A percentile compares a stretch with the other conserved stretches of the same genome.
Conservation (phyloP, 2,113 vertebrate genomes). For the Bubo blakistoni region DNA sequence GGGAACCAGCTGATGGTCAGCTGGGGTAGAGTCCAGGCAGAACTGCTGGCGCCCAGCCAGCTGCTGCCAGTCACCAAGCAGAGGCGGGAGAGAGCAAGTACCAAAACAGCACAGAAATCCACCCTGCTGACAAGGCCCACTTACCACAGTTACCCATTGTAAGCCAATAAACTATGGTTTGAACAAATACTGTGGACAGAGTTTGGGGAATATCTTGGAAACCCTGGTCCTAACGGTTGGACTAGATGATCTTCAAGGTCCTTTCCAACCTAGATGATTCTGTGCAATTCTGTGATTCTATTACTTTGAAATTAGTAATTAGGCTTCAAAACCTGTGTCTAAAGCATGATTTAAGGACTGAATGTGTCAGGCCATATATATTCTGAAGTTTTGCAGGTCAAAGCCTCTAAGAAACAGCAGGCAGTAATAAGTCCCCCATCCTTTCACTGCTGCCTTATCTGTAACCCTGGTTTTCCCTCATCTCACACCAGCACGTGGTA, state of each 20-base stretch:
- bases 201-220: neutral
- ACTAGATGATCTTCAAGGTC: too few species aligned
- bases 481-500: neutral
- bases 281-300: neutral
- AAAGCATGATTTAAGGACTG: neutral
- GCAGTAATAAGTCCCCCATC: neutral
- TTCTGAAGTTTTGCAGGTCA: neutral
- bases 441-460: neutral
- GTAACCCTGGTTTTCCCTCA: neutral
- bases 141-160: neutral
- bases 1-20: accelerated
- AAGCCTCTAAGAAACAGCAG: neutral
- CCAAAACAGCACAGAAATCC: neutral
- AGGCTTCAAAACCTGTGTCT: neutral
- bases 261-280: too few species aligned
- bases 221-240: neutral
- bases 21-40: neutral
- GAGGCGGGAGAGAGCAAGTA: neutral
- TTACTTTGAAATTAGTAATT: neutral
- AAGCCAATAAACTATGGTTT: neutral
- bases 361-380: neutral
- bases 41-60: neutral
- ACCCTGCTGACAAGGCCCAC: neutral
- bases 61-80: neutral
- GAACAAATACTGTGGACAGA: neutral